Conservation (phyloP, 2,888 invertebrate species). For the Sisyra terminalis region DNA sequence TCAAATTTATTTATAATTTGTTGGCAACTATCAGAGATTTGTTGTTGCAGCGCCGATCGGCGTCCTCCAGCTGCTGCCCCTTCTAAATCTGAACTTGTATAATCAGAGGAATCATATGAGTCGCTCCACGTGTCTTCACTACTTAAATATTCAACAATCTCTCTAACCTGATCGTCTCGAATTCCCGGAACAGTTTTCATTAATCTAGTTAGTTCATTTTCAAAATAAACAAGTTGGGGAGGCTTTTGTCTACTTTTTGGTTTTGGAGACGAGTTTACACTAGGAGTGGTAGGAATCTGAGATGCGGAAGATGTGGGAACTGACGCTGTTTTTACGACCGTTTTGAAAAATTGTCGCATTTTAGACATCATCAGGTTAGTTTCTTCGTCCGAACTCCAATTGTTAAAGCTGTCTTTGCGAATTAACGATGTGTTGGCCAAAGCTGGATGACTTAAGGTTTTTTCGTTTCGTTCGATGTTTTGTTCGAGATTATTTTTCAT, state of each 20-base stretch:
- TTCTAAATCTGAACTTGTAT: slow-evolving; percentile 76
- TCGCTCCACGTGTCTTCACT: slow-evolving; percentile 91
- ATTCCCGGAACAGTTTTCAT: slow-evolving; percentile 91
- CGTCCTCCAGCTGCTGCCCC: slow-evolving; percentile 37
- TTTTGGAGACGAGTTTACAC: slow-evolving; percentile 27
- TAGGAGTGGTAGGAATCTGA: slow-evolving; percentile 34
- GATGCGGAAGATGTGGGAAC: slow-evolving; percentile 12
- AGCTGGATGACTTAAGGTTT: slow-evolving; percentile 2
- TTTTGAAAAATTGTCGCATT: slow-evolving; percentile 85
- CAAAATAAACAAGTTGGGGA: slow-evolving; percentile 75
- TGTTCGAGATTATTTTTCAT: background rate
- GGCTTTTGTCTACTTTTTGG: slow-evolving; percentile 53
- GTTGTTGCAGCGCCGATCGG: slow-evolving; percentile 58
- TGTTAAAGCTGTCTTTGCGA: slow-evolving; percentile 80
- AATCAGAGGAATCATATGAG: slow-evolving; percentile 83
- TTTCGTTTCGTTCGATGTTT: slow-evolving; percentile 2
- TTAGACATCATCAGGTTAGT: slow-evolving; percentile 91
- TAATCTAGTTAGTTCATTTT: slow-evolving; percentile 71
- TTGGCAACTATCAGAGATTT: slow-evolving; percentile 76
- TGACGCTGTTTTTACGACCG: slow-evolving; percentile 51
- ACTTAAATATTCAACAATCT: slow-evolving; percentile 82
- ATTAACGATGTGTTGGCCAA: slow-evolving; percentile 47
- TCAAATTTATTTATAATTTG: slow-evolving; percentile 81
- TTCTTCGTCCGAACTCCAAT: slow-evolving; percentile 89
- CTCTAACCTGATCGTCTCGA: slow-evolving; percentile 75